Evolutionary conservation across 2,113 vertebrate species (phyloP), one percentile per base, ranked within the genome.

Genomic region (Pseudorectes ferrugineus): DNA sequence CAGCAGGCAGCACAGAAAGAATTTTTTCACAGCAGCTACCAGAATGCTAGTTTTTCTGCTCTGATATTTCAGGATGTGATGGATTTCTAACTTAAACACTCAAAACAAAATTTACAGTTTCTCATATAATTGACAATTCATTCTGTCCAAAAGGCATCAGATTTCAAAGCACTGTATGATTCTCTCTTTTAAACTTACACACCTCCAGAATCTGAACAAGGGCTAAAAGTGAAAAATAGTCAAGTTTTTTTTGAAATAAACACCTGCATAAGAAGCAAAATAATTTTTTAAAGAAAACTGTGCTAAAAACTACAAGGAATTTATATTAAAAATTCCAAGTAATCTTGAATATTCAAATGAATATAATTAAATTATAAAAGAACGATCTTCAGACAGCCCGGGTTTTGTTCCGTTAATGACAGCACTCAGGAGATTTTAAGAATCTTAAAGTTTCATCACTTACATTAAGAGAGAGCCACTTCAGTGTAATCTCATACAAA

Each of bases 401-500:
- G 33, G 5, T 92, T 91, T 78, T 86, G 21, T 54, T 89, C 73
- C 33, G 31, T n/a, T 87, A 58, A 62, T 66, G 71, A 57, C 33
- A 92, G 63, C n/a, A 88, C 76, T 93, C 70, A 55, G 7, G 28
- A 82, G 40, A 79, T 63, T 84, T 93, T 79, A 91, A 91, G 80
- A 93, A 84, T n/a, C 52, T 89, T 52, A 77, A 28, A 83, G 46
- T 89, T 94, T 72, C 87, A 80, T 90, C 95, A 95, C 49, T 92
- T 82, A 84, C 85, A 26, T 88, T 51, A 79, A 92, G 72, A 87
- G 88, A 94, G 55, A 84, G 14, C 24, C 67, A 93, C 65, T 86
- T 96, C 91, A 95, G 74, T n/a, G 55, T 62, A 96, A 92, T 92
- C 87, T 76, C 92, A 92, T 48, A 61, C 95, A 96, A 96, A 96